Percentiles rank a stretch among this genome's conserved stretches.
Conservation (phyloP, 2,113 vertebrate species). For the Pipra filicauda region DNA sequence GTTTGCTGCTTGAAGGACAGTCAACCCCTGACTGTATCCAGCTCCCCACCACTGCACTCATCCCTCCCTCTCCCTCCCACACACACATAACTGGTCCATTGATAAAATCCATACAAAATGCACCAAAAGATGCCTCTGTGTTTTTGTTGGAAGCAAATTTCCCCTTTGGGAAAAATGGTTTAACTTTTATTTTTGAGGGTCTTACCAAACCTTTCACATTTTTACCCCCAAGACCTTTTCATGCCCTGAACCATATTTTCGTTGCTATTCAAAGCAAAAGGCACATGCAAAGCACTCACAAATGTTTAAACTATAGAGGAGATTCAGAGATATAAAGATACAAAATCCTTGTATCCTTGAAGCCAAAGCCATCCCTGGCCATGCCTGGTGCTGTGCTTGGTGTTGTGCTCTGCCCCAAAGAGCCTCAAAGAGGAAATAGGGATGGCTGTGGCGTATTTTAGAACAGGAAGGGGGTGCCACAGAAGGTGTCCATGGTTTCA, state of each 20-base stretch:
- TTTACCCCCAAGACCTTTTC: not conserved
- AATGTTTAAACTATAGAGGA: not conserved
- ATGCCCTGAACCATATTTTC: not conserved
- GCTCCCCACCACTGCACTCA: not conserved
- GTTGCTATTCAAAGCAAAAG: not conserved
- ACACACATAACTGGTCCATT: not conserved
- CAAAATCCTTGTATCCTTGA: not conserved
- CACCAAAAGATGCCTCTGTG: not conserved
- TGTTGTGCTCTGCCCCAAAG: not conserved
- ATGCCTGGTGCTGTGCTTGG: not conserved
- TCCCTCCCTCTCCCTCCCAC: not conserved
- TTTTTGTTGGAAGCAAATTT: not conserved
- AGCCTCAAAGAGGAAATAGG: not conserved
- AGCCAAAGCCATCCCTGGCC: not conserved
- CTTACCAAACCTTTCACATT: not conserved
- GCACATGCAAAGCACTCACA: not conserved
- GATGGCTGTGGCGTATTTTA: not conserved
- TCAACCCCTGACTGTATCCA: not conserved
- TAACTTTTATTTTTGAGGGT: not conserved
- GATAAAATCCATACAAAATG: not conserved
- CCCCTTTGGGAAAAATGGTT: not conserved
- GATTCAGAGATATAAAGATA: not conserved
- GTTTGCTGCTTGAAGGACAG: not conserved
- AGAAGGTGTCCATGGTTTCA: not conserved
- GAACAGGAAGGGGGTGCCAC: accelerated